These are phyloP conservation scores for Enteromius afrohamiltoni DNA, from an alignment of 2,797 vertebrate species.

Conservation along the genomic window DNA sequence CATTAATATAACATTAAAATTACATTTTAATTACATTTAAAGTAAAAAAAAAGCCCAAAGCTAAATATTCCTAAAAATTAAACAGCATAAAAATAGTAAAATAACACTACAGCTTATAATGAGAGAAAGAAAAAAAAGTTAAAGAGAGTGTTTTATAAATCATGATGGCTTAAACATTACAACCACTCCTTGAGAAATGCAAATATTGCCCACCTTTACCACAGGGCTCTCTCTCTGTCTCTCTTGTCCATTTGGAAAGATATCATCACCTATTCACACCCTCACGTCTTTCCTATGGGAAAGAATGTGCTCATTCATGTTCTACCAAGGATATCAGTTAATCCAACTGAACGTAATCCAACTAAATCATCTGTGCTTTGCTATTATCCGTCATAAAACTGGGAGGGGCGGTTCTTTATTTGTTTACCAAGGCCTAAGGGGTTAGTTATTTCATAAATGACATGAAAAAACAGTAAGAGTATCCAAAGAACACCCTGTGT, in stretches of 20 bases:
- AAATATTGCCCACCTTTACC: conserved; percentile 18
- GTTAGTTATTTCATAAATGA: conserved; percentile 15
- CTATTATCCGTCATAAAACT: conserved; percentile 10
- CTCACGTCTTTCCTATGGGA: conserved; percentile 14
- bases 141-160: neutral
- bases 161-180: neutral
- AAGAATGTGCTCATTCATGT: conserved; percentile 33
- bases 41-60: too few relatives aligned
- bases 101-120: neutral
- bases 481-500: neutral
- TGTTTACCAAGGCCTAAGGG: conserved; percentile 17
- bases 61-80: neutral
- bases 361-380: conserved; percentile 10
- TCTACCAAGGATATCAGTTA: conserved; percentile 8
- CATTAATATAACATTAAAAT: too few relatives aligned
- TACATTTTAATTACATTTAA: too few relatives aligned
- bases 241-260: neutral
- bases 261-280: conserved; percentile 35
- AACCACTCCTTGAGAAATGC: conserved; percentile 35
- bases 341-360: conserved; percentile 9
- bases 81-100: neutral
- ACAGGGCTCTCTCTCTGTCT: neutral
- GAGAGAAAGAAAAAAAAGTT: neutral
- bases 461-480: conserved; percentile 22
- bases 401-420: neutral